Evolutionary conservation across 92 coral and sea anemone genomes (phyloP), one percentile per base, ranked within the genome.

Genomic region (Bergia puertoricense): DNA sequence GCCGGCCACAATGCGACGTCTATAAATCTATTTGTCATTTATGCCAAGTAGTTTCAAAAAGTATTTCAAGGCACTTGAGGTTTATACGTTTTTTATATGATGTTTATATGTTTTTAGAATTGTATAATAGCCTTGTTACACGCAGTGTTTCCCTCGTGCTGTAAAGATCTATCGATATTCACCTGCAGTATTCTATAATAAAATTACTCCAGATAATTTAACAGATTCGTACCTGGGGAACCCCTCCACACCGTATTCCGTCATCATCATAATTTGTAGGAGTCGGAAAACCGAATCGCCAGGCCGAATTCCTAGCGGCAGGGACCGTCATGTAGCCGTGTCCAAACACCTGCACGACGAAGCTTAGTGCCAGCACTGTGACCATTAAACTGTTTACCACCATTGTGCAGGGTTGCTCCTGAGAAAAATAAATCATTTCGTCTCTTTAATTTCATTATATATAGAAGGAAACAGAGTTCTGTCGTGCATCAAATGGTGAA

Each of bases 291-390:
- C 15, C 46, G 36, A 45, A 84, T 18, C 87, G 46, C 87, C 79
- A 84, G 51, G 87, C 87, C 14, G 87, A 84, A 10, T 69, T 71
- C 8, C 87, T 69, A 14, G 78, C 87, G 2, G 87, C 66, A 0
- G 87, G 87, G 23, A 36, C 37, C 16, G 57, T 46, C 45, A 84
- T 84, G 30, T 84, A 84, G 11, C 87, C 87, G 40, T 84, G 87
- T 3, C 79, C 87, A 3, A 45, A 51, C 23, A 10, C 66, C 15
- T 84, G 87, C 4, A 68, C 45, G 43, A 69, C 87, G 18, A 84
- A 10, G 40, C 37, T 46, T 14, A 48, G 30, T 30, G 44, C 15
- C 77, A 84, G 15, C 20, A 84, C 78, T 13, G 68, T 67, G 45
- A 36, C 67, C 23, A 71, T 8, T 8, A 84, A 48, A 84, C 39